Percentiles rank a stretch among this genome's conserved stretches.
These are phyloP conservation scores for Anas flavirostris DNA, from an alignment of 2,797 vertebrate species.

Conservation along the genomic window DNA sequence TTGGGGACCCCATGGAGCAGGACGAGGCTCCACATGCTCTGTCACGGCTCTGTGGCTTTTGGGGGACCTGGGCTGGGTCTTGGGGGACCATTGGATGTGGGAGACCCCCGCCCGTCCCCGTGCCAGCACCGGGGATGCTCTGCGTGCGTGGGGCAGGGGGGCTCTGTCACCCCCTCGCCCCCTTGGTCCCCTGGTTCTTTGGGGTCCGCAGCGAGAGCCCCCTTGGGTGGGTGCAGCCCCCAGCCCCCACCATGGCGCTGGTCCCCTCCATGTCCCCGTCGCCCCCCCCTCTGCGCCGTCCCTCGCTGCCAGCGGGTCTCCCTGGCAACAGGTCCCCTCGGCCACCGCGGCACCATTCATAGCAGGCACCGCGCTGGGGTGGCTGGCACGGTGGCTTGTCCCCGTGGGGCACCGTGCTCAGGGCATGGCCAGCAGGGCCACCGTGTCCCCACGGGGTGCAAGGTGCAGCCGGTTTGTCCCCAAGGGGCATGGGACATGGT, in stretches of 20 bases:
- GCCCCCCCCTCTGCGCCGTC: rapidly evolving
- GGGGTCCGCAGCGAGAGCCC: too few species aligned
- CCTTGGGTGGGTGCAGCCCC: too few species aligned
- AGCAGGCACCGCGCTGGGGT: not conserved
- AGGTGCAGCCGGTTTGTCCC: not conserved
- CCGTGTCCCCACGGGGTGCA: not conserved
- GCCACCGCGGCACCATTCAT: not conserved
- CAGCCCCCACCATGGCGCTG: too few species aligned
- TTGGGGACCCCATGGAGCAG: too few species aligned
- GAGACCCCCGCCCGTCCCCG: too few species aligned
- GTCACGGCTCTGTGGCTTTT: too few species aligned
- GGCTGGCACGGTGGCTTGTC: not conserved
- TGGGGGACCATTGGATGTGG: too few species aligned
- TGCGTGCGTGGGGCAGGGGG: not conserved
- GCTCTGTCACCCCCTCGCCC: rapidly evolving
- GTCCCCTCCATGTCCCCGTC: too few species aligned
- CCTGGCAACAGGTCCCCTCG: not conserved
- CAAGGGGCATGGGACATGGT: not conserved
- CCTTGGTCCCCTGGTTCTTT: not conserved
- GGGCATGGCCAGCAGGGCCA: rapidly evolving
- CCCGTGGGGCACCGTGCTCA: not conserved
- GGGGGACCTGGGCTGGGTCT: too few species aligned
- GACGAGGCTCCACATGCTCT: too few species aligned
- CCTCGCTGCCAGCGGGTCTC: not conserved
- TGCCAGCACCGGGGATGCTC: too few species aligned